Evolutionary conservation across 2,113 vertebrate species (phyloP).

Genomic region (Anguilla rostrata): DNA sequence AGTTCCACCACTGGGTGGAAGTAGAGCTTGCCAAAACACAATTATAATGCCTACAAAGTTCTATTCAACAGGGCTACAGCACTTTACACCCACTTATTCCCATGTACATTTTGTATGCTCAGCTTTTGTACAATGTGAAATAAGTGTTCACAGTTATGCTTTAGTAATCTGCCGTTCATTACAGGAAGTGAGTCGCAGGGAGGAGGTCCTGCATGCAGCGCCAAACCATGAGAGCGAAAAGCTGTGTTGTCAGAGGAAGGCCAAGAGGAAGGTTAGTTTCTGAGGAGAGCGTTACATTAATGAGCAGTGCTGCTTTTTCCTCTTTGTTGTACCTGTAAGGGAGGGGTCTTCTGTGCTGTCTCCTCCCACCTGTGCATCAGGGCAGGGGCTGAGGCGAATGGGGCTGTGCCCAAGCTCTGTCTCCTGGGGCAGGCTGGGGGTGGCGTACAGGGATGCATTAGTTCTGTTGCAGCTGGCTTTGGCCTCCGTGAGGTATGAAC

Average conservation of each 20-base stretch:
- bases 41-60: background rate
- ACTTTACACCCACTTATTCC: background rate
- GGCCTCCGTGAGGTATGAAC: slow-evolving; percentile 54
- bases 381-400: slow-evolving; percentile 37
- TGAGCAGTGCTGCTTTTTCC: slow-evolving; percentile 57
- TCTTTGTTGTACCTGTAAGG: slow-evolving; percentile 72
- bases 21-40: slow-evolving; percentile 9
- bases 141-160: slow-evolving; percentile 1
- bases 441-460: slow-evolving; percentile 57
- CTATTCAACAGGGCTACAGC: background rate
- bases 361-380: slow-evolving; percentile 47
- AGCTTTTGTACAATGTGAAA: background rate
- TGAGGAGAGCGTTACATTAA: slow-evolving; percentile 53
- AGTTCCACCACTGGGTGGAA: slow-evolving; percentile 37
- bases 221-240: slow-evolving; percentile 6
- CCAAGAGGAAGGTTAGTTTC: slow-evolving; percentile 3
- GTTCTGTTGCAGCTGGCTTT: slow-evolving; percentile 43
- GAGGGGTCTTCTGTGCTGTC: slow-evolving; percentile 67
- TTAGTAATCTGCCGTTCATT: background rate
- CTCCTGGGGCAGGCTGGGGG: slow-evolving; percentile 67
- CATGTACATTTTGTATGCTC: background rate
- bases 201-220: background rate
- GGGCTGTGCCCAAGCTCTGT: slow-evolving; percentile 71
- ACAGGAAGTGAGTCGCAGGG: background rate
- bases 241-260: slow-evolving; percentile 1